These are phyloP conservation scores for Melinaea menophilus DNA, from an alignment of 2,888 invertebrate species.

Conservation along the genomic window DNA sequence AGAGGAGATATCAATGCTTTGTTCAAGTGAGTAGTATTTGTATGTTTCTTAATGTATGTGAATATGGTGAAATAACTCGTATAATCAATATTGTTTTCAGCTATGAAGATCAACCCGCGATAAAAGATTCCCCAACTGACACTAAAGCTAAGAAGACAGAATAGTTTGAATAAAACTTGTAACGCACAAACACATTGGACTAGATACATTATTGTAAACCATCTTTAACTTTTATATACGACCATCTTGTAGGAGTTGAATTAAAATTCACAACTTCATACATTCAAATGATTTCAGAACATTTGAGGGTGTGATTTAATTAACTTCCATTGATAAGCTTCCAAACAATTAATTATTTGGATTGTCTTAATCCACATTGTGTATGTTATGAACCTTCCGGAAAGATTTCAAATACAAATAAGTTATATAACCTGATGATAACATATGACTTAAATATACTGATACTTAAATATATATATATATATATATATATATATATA, in stretches of 20 bases:
- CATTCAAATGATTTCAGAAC: constrained; percentile 9
- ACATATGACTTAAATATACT: too few species aligned
- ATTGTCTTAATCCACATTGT: not conserved
- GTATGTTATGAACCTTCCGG: too few species aligned
- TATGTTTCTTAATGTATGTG: not conserved
- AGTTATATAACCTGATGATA: too few species aligned
- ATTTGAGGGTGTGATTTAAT: not conserved
- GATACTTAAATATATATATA: not conserved
- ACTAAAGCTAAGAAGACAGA: constrained; percentile 63
- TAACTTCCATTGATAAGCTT: constrained; percentile 20
- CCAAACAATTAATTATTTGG: constrained; percentile 13
- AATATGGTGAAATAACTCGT: not conserved
- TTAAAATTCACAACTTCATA: not conserved
- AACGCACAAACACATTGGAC: constrained; percentile 36
- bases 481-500: not conserved
- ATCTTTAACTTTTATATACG: not conserved
- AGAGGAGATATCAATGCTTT: constrained; percentile 93
- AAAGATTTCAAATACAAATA: too few species aligned
- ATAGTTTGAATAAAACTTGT: constrained; percentile 37
- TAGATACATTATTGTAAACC: constrained; percentile 31
- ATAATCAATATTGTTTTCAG: constrained; percentile 37
- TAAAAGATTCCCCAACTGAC: constrained; percentile 41
- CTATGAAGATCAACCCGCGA: constrained; percentile 67
- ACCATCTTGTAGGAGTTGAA: not conserved
- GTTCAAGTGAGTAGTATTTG: constrained; percentile 85